phyloP scores from a whole-genome alignment of 1,140 invertebrate species.

The Leguminivora glycinivorella region DNA sequence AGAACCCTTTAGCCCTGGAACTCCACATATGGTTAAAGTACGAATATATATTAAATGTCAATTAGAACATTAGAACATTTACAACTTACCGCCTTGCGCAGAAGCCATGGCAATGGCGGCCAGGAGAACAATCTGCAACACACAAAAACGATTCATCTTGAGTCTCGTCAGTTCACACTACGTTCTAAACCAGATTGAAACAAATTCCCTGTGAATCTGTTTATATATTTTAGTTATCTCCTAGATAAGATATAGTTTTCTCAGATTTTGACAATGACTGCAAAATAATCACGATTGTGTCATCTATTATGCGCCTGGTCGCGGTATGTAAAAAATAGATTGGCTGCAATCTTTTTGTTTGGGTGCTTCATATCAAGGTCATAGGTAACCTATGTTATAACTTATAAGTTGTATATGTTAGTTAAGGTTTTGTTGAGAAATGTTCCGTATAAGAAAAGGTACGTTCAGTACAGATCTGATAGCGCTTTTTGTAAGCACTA shows the following conservation, averaged over 20 bases:
- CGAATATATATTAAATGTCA: slow-evolving; percentile 3
- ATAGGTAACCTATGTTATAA: not conserved
- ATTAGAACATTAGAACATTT: slow-evolving; percentile 5
- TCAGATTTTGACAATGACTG: not conserved
- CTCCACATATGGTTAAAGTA: no score
- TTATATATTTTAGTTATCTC: slow-evolving; percentile 4
- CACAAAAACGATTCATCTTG: slow-evolving; percentile 34
- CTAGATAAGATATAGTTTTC: slow-evolving; percentile 12
- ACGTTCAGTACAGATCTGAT: no score
- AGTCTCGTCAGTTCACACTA: not conserved
- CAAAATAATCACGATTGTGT: not conserved
- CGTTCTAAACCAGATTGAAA: not conserved
- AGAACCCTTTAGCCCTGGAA: no score
- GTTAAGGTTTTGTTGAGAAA: not conserved
- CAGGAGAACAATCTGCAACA: slow-evolving; percentile 46
- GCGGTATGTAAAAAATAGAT: slow-evolving; percentile 7
- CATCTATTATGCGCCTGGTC: not conserved
- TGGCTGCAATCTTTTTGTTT: slow-evolving; percentile 8
- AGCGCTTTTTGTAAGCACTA: no score
- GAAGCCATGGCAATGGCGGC: slow-evolving; percentile 43
- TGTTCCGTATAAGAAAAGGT: not conserved
- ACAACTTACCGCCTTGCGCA: slow-evolving; percentile 40
- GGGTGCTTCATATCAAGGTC: not conserved
- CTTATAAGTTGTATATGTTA: not conserved
- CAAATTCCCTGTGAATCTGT: not conserved